Conservation (phyloP, 2,113 vertebrate species). For the Acrocephalus kingi region DNA sequence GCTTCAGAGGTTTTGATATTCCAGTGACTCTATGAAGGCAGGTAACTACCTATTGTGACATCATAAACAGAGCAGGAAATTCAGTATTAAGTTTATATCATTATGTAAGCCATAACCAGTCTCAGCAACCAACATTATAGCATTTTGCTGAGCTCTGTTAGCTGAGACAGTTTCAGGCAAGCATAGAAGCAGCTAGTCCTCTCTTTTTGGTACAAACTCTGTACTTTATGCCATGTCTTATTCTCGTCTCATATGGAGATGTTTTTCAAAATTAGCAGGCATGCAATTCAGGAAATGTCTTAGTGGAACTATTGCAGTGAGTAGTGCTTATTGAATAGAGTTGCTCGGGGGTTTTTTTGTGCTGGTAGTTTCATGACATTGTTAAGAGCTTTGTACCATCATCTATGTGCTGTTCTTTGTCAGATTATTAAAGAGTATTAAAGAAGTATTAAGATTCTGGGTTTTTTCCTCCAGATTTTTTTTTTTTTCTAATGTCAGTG, state of each 20-base stretch:
- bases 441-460: background rate
- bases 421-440: background rate
- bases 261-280: conserved; percentile 18
- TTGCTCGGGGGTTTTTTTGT: background rate
- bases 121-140: background rate
- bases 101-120: background rate
- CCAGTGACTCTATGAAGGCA: background rate
- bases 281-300: background rate
- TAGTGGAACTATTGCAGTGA: background rate
- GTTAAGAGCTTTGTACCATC: background rate
- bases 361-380: background rate
- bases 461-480: background rate
- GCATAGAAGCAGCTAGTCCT: background rate
- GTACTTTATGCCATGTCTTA: background rate
- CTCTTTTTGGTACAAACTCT: background rate
- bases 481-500: background rate
- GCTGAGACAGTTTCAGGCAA: background rate
- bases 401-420: background rate
- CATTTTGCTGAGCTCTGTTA: background rate
- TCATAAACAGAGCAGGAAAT: background rate
- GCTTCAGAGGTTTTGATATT: background rate
- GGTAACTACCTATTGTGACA: background rate
- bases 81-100: background rate
- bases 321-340: background rate
- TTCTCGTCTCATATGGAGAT: background rate